These are phyloP conservation scores for Crocuta crocuta DNA, from an alignment of 2,113 vertebrate species.

Conservation along the genomic window DNA sequence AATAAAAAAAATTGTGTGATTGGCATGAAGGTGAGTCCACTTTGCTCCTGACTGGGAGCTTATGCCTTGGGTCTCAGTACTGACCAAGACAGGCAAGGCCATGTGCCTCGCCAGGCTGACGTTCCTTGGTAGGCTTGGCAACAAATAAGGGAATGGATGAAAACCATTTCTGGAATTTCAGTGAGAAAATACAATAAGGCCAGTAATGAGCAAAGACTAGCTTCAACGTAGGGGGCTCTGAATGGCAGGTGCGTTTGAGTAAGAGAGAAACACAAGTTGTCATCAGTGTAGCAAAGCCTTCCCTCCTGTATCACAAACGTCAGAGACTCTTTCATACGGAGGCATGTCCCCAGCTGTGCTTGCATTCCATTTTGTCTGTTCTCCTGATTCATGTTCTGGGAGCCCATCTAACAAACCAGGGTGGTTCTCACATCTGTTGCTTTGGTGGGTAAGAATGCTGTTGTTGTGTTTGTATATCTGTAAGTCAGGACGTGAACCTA, in stretches of 20 bases:
- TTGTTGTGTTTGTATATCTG: accelerated
- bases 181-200: background rate
- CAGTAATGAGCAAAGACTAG: background rate
- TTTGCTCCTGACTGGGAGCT: background rate
- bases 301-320: background rate
- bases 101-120: accelerated
- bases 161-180: background rate
- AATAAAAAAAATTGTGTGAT: background rate
- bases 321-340: background rate
- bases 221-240: background rate
- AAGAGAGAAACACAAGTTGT: background rate
- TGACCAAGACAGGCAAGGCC: too few relatives aligned
- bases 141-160: too few relatives aligned
- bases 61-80: accelerated
- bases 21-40: background rate
- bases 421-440: too few relatives aligned
- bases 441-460: background rate
- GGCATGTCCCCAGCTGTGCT: accelerated
- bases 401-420: background rate
- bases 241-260: background rate
- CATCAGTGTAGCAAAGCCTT: background rate
- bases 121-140: too few relatives aligned
- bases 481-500: background rate
- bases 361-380: background rate
- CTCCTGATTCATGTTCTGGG: background rate